phyloP scores from a whole-genome alignment of 2,797 vertebrate species.

The Melanitta fusca region DNA sequence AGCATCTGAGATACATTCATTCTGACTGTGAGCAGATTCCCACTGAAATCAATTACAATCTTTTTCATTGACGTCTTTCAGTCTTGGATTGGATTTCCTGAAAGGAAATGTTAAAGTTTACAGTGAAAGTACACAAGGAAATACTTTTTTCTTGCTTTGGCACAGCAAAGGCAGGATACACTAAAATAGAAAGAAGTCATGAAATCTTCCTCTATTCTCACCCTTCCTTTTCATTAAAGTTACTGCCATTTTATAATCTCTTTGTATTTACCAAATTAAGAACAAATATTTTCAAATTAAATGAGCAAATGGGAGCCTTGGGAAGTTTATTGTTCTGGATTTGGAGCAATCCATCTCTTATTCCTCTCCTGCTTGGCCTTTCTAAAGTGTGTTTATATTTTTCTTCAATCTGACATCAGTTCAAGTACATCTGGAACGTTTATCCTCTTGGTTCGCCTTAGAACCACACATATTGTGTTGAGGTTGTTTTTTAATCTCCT shows the following conservation, averaged over 20 bases:
- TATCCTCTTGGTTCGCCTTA: background rate
- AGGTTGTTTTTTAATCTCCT: background rate
- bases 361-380: background rate
- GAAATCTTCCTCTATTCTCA: background rate
- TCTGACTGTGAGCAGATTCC: slow-evolving; percentile 21
- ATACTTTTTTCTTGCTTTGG: background rate
- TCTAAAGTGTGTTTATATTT: background rate
- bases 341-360: background rate
- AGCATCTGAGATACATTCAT: slow-evolving; percentile 16
- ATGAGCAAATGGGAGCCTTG: background rate
- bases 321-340: background rate
- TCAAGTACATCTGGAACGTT: background rate
- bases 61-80: slow-evolving; percentile 48
- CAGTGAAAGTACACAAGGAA: slow-evolving; percentile 21
- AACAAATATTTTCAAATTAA: background rate
- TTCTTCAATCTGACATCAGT: background rate
- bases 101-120: slow-evolving; percentile 24
- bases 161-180: background rate
- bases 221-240: background rate
- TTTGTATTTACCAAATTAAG: background rate
- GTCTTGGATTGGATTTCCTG: background rate
- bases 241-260: background rate
- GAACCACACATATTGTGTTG: background rate
- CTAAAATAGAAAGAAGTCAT: background rate
- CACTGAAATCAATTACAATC: slow-evolving; percentile 32